phyloP scores from a whole-genome alignment of 2,888 invertebrate species.

The Copidosoma aretas region DNA sequence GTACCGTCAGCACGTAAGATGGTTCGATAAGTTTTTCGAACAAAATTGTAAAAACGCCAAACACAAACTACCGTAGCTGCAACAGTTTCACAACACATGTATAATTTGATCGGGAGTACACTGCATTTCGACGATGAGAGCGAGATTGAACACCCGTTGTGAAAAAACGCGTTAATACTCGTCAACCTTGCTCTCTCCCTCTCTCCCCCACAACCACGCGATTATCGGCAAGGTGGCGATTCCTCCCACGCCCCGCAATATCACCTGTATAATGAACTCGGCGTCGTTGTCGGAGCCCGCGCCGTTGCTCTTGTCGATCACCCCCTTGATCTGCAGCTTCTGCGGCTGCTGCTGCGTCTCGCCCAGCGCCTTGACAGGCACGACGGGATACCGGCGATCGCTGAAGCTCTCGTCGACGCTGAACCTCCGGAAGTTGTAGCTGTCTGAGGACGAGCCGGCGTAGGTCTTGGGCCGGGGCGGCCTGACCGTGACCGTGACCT shows the following conservation, averaged over 20 bases:
- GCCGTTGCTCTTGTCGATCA: conserved; percentile 56
- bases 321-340: conserved; percentile 57
- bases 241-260: neutral
- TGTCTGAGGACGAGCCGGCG: conserved; percentile 50
- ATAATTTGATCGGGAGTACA: no score
- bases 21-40: no score
- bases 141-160: no score
- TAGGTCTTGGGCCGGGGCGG: conserved; percentile 46
- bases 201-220: neutral
- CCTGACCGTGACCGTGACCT: conserved; percentile 59
- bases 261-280: conserved; percentile 60
- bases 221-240: no score
- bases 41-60: no score
- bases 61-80: no score
- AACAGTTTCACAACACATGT: no score
- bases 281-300: conserved; percentile 56
- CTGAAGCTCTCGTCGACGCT: conserved; percentile 48
- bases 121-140: no score
- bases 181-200: no score
- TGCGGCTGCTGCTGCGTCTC: conserved; percentile 42
- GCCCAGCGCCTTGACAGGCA: neutral
- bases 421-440: conserved; percentile 48
- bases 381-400: conserved; percentile 14
- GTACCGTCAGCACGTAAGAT: no score
- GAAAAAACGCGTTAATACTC: no score